Conservation (phyloP, 2,888 invertebrate species). For the Acrobasis repandana region DNA sequence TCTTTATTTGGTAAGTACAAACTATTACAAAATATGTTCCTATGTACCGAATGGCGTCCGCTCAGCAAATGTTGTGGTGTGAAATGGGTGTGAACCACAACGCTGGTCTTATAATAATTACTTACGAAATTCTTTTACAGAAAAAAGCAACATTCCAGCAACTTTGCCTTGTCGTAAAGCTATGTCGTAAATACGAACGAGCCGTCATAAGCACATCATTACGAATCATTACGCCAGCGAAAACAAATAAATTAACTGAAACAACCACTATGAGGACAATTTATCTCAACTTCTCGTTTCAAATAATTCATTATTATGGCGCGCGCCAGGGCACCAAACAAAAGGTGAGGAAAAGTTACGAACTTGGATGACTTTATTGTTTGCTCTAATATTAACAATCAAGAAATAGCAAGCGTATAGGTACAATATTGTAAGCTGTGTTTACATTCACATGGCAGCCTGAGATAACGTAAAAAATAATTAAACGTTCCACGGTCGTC, state of each 20-base stretch:
- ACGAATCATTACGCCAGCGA: slow-evolving; percentile 55
- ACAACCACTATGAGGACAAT: slow-evolving; percentile 57
- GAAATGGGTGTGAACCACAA: too few relatives aligned
- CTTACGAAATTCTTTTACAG: background rate
- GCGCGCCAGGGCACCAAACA: slow-evolving; percentile 41
- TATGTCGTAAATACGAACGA: slow-evolving; percentile 33
- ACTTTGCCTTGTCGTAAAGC: background rate
- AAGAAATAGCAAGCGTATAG: too few relatives aligned
- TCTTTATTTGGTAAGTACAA: too few relatives aligned
- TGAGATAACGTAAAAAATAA: too few relatives aligned
- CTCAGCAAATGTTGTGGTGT: too few relatives aligned
- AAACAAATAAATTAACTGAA: slow-evolving; percentile 71
- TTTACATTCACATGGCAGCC: too few relatives aligned
- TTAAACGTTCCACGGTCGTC: too few relatives aligned
- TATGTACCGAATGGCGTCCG: too few relatives aligned
- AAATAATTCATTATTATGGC: slow-evolving; percentile 60
- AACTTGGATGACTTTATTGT: slow-evolving; percentile 40
- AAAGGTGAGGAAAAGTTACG: slow-evolving; percentile 44
- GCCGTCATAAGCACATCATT: slow-evolving; percentile 57
- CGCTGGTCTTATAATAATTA: too few relatives aligned
- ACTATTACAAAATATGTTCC: too few relatives aligned
- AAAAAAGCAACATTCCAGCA: background rate
- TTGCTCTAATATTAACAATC: slow-evolving; percentile 7
- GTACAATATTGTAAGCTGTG: too few relatives aligned
- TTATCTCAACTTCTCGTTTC: slow-evolving; percentile 52